These are phyloP conservation scores for Pentalonia nigronervosa DNA, from an alignment of 1,140 invertebrate genomes.

Conservation along the genomic window DNA sequence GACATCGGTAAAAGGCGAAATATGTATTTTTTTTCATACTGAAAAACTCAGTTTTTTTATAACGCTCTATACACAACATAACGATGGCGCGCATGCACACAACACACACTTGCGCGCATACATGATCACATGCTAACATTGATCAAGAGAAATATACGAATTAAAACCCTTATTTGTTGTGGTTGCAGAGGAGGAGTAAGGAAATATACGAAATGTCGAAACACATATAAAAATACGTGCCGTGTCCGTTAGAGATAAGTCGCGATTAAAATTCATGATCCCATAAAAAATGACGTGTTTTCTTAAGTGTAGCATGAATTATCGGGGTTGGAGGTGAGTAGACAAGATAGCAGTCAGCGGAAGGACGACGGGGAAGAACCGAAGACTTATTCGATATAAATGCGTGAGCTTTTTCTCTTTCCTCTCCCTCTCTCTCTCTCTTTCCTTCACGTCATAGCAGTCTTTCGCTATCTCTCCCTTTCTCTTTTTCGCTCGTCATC, in stretches of 20 bases:
- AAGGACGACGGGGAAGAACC: neutral
- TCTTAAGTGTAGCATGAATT: neutral
- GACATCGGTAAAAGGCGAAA: neutral
- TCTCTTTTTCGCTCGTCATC: neutral
- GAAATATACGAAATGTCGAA: neutral
- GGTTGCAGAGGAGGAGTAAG: neutral
- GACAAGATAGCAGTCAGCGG: neutral
- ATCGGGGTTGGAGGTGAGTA: slow-evolving; percentile 15
- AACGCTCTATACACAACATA: neutral
- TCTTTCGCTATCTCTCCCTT: neutral
- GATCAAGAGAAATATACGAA: slow-evolving; percentile 22
- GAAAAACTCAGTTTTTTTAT: neutral
- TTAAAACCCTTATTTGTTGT: neutral
- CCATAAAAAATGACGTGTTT: slow-evolving; percentile 45
- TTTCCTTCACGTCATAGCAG: neutral
- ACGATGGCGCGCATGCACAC: neutral
- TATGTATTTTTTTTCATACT: neutral
- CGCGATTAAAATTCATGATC: slow-evolving; percentile 52
- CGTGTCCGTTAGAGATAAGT: slow-evolving; percentile 7
- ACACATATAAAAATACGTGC: neutral
- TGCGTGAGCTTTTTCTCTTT: neutral
- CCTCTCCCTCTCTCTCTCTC: neutral
- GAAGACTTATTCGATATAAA: neutral
- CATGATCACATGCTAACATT: neutral
- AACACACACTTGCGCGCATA: neutral